Evolutionary conservation across 2,888 invertebrate species (phyloP), one percentile per base, ranked within the genome.

Genomic region (Halictus quadricinctus): DNA sequence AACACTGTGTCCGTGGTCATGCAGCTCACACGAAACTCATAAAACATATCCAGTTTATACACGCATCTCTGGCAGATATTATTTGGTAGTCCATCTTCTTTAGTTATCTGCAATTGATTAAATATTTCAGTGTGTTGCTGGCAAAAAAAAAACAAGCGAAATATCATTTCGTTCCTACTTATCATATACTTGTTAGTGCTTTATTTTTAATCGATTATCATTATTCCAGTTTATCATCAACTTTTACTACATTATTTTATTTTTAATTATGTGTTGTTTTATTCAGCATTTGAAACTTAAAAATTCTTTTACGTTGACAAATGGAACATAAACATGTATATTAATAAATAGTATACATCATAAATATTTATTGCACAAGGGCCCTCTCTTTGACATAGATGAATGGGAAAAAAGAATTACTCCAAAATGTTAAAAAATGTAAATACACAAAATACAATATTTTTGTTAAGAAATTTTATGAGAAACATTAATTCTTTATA

Each of bases 401-500:
- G 15, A 54, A 54, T 1, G 21, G 54, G 5, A 54, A 54, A 15
- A 4, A 54, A 58, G 18, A 58, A n/a, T n/a, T 54, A 58, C 10
- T 58, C 21, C n/a, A 58, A 54, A 54, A 7, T 58, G n/a, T 18
- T 58, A 21, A 58, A n/a, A 58, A 58, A n/a, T 58, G 54, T 18
- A 58, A 58, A 21, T 58, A n/a, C 54, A 58, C 7, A 58, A n/a
- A n/a, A 58, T 58, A 58, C 10, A 58, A n/a, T 10, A 58, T 58
- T 29, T 64, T 64, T 13, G 15, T 64, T 13, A 25, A 4, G 5
- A 25, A n/a, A 60, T 60, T 12, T n/a, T 60, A 60, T 25, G n/a
- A 13, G 60, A 64, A 29, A 25, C 15, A 48, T 48, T 36, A n/a
- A 29, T 4, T 99, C 99, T 94, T 99, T 99, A 94, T 99, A 99